phyloP scores from a whole-genome alignment of 2,888 invertebrate species.

The Rapana venosa region DNA sequence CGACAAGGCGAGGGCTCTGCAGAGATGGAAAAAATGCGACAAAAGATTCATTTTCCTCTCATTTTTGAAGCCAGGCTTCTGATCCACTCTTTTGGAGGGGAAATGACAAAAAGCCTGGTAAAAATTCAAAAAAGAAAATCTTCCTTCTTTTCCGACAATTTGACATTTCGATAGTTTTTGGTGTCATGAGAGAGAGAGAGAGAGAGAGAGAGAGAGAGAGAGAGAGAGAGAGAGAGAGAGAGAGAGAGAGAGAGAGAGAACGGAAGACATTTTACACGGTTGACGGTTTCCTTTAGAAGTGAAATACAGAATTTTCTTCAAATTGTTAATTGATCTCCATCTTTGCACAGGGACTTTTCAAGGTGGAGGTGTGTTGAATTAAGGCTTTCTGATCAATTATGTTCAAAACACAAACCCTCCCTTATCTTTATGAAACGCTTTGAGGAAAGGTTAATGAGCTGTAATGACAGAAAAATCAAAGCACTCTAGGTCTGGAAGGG shows the following conservation, averaged over 20 bases:
- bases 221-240: slow-evolving; percentile 3
- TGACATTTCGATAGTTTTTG: slow-evolving; percentile 12
- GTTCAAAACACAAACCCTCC: slow-evolving; percentile 36
- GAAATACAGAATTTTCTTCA: neutral
- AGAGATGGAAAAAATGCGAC: slow-evolving; percentile 5
- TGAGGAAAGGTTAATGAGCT: slow-evolving; percentile 32
- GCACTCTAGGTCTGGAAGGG: neutral
- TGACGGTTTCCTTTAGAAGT: neutral
- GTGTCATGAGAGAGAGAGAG: neutral
- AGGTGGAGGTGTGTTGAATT: neutral
- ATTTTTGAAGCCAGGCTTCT: slow-evolving; percentile 28
- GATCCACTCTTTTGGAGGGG: slow-evolving; percentile 20
- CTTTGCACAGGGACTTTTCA: neutral
- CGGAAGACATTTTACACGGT: slow-evolving; percentile 5
- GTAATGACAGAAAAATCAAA: slow-evolving; percentile 34
- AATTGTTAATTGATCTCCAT: slow-evolving; percentile 28
- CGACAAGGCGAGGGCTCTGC: neutral
- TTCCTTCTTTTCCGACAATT: neutral
- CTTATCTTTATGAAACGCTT: slow-evolving; percentile 36
- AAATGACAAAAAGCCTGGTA: slow-evolving; percentile 27
- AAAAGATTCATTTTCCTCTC: slow-evolving; percentile 33
- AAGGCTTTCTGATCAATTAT: slow-evolving; percentile 25
- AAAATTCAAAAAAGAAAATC: neutral
- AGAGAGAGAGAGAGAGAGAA: neutral
- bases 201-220: slow-evolving; percentile 17